phyloP scores from a whole-genome alignment of 1,140 invertebrate species.

The Saccostrea glomerata region DNA sequence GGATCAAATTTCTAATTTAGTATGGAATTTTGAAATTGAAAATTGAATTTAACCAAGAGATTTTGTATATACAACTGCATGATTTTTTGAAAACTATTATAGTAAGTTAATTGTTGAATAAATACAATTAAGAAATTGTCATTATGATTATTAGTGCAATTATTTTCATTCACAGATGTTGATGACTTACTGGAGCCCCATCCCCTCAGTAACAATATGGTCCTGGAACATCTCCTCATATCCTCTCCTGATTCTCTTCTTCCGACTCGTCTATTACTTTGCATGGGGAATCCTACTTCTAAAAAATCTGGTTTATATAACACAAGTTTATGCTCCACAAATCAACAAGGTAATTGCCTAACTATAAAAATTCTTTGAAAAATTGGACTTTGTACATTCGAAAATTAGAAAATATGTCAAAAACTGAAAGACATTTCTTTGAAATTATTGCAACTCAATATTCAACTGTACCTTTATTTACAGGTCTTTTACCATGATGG shows the following conservation, averaged over 20 bases:
- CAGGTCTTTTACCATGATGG: background rate
- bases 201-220: conserved; percentile 58
- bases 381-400: background rate
- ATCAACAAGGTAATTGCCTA: background rate
- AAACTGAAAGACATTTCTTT: too few relatives aligned
- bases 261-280: conserved; percentile 59
- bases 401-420: background rate
- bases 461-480: background rate
- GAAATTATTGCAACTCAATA: background rate
- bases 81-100: too few relatives aligned
- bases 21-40: too few relatives aligned
- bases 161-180: conserved; percentile 51
- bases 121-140: too few relatives aligned
- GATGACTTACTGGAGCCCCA: conserved; percentile 61
- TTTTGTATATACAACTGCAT: too few relatives aligned
- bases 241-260: conserved; percentile 57
- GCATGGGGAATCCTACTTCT: conserved; percentile 63
- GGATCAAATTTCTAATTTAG: too few relatives aligned
- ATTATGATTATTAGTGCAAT: too few relatives aligned
- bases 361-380: background rate
- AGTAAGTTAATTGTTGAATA: too few relatives aligned
- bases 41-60: too few relatives aligned
- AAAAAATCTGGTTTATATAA: conserved; percentile 6
- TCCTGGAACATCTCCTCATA: conserved; percentile 52
- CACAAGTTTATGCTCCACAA: background rate